phyloP scores from a whole-genome alignment of 2,113 vertebrate species.

The Rhinopomastus cyanomelas region DNA sequence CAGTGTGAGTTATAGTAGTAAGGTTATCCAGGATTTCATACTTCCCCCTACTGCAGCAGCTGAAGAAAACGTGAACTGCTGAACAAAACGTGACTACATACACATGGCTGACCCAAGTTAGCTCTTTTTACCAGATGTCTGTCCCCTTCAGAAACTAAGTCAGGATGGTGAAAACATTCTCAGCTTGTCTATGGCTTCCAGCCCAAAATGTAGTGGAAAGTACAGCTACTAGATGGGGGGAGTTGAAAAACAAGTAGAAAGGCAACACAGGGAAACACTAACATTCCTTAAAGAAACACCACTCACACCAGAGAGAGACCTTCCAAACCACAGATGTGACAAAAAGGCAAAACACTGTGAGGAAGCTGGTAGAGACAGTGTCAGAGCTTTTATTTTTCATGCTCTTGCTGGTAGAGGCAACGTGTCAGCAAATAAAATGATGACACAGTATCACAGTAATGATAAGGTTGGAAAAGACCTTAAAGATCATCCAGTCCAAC shows the following conservation, averaged over 20 bases:
- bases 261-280: background rate
- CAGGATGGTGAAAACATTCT: background rate
- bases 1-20: background rate
- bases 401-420: background rate
- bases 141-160: constrained; percentile 6
- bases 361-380: background rate
- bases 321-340: constrained; percentile 21
- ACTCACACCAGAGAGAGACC: background rate
- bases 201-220: background rate
- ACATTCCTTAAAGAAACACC: background rate
- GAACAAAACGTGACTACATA: background rate
- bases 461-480: too few species aligned
- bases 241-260: background rate
- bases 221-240: background rate
- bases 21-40: background rate
- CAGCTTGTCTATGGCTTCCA: background rate
- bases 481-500: too few species aligned
- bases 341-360: background rate
- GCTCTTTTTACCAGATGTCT: constrained; percentile 2
- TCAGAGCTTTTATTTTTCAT: background rate
- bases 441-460: too few species aligned
- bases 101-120: background rate
- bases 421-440: background rate
- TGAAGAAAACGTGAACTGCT: too few species aligned
- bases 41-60: background rate